phyloP scores from a whole-genome alignment of 2,888 invertebrate genomes.

The Trypoxylon attenuatum region DNA sequence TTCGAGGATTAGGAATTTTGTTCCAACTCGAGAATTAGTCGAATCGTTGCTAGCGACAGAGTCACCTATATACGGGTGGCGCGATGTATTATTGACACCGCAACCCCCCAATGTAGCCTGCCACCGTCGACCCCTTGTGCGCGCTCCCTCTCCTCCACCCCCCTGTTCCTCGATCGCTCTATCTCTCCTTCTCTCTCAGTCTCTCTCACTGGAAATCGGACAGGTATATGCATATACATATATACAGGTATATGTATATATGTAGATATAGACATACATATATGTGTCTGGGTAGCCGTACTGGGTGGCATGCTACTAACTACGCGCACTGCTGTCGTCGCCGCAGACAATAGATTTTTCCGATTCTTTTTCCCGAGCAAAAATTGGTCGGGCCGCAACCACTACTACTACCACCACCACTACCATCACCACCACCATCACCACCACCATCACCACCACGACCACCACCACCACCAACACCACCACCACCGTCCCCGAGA shows the following conservation, averaged over 20 bases:
- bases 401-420: too few species aligned
- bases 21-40: slow-evolving; percentile 43
- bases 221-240: slow-evolving; percentile 16
- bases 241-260: slow-evolving; percentile 17
- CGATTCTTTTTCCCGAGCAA: neutral
- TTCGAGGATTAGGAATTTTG: too few species aligned
- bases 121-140: slow-evolving; percentile 57
- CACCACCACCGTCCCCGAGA: too few species aligned
- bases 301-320: slow-evolving; percentile 44
- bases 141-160: too few species aligned
- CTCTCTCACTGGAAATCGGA: too few species aligned
- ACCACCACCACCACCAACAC: too few species aligned
- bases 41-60: slow-evolving; percentile 46
- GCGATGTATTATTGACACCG: slow-evolving; percentile 67
- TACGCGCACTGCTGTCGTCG: slow-evolving; percentile 10
- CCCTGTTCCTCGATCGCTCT: too few species aligned
- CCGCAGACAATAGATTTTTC: slow-evolving; percentile 2
- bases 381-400: neutral
- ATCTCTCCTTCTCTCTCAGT: too few species aligned
- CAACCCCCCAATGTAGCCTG: slow-evolving; percentile 65
- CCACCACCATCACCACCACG: too few species aligned
- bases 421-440: too few species aligned
- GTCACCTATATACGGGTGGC: slow-evolving; percentile 62
- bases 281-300: slow-evolving; percentile 31
- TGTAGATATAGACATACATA: slow-evolving; percentile 18